Evolutionary conservation across 2,888 invertebrate species (phyloP), one percentile per base, ranked within the genome.

Genomic region (Melinopterus prodromus): DNA sequence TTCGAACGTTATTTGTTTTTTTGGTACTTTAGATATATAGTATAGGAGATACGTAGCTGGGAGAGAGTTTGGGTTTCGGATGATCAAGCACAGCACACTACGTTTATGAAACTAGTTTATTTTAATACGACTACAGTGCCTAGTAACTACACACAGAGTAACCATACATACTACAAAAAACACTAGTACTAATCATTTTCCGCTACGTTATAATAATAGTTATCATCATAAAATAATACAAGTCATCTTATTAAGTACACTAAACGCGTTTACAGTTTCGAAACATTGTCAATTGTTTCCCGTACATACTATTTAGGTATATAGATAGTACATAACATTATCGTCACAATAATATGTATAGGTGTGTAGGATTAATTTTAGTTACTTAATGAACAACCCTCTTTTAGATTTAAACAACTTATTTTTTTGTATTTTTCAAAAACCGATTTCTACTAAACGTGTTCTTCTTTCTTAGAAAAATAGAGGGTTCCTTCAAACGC

Each of bases 51-150:
- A 53, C 53, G 53, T 53, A 86, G 86, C 87, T 86, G 85, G 84
- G 86, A 84, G 84, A 85, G 84, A 80, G 79, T 37, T 81, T 78
- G 78, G 81, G 80, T 71, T 82, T 81, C 80, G 81, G 87, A 88
- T 88, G 87, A 89, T 87, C 90, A 90, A 90, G 90, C 90, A 89
- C 88, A 90, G 90, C 90, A 89, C 88, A 88, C 90, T 90, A 90
- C 90, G 90, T 81, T 89, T 89, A 89, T 89, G 89, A 90, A 90
- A 90, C 91, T 91, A 91, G 90, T 90, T 91, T 91, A 90, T 90
- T 90, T 88, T 88, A 88, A 90, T 90, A 90, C 89, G 89, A 88
- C 88, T 90, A 90, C 90, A 90, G 90, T 90, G 90, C 90, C 89
- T 89, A 89, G 88, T 88, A n/a, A n/a, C 89, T 89, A 89, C 89